phyloP scores from a whole-genome alignment of 2,113 vertebrate genomes.

The Gobius niger region DNA sequence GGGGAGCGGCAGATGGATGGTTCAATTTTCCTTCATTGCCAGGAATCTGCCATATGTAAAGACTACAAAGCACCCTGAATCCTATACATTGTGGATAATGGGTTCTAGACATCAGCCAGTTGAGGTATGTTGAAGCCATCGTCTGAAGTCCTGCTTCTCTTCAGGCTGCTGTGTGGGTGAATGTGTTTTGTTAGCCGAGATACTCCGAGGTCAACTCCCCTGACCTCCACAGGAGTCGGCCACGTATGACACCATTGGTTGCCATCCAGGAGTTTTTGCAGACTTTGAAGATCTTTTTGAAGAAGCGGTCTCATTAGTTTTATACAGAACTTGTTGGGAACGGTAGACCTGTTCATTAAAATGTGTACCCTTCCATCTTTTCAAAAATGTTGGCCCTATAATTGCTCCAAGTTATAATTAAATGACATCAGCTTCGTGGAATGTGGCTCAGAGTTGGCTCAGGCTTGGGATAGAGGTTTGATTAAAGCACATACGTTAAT shows the following conservation, averaged over 20 bases:
- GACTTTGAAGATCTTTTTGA: neutral
- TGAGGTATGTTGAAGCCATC: slow-evolving; percentile 5
- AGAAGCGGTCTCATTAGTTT: slow-evolving; percentile 8
- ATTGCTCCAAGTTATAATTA: neutral
- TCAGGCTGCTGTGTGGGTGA: neutral
- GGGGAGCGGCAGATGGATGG: neutral
- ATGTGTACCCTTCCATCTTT: slow-evolving; percentile 1
- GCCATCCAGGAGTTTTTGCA: neutral
- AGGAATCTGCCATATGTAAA: neutral
- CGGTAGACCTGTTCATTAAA: slow-evolving; percentile 1
- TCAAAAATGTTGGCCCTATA: neutral
- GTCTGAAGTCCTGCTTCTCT: slow-evolving; percentile 10
- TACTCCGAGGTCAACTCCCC: slow-evolving; percentile 11
- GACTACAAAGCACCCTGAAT: neutral
- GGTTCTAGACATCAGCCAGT: neutral
- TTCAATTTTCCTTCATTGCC: neutral
- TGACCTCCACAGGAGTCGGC: slow-evolving; percentile 14
- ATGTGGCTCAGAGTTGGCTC: neutral
- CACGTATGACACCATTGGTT: neutral
- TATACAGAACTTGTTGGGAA: slow-evolving; percentile 12
- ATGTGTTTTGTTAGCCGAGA: slow-evolving; percentile 14
- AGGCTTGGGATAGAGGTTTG: neutral
- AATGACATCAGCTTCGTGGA: neutral
- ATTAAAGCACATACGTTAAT: neutral
- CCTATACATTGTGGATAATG: neutral